Conservation (phyloP, 2,888 invertebrate genomes). For the Drosophila kuntzei region DNA sequence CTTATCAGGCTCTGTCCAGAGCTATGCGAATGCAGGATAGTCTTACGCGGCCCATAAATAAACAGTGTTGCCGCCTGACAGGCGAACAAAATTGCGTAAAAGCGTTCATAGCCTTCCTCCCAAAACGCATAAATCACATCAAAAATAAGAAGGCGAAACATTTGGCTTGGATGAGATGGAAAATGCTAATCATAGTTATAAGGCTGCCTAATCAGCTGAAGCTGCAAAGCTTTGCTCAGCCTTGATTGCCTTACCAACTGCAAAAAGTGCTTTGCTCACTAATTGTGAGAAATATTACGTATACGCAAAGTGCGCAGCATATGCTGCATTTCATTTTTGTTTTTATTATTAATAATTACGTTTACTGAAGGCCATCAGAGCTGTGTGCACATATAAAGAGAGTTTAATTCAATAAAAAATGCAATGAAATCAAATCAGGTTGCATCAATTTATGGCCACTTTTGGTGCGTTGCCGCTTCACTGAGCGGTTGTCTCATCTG, state of each 20-base stretch:
- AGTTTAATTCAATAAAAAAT: conserved; percentile 36
- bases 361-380: conserved; percentile 10
- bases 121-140: conserved; percentile 70
- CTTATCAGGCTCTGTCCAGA: conserved; percentile 59
- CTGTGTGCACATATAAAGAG: background rate
- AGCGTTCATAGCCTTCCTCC: conserved; percentile 14
- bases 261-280: conserved; percentile 26
- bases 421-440: conserved; percentile 40
- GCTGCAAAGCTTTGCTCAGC: conserved; percentile 1
- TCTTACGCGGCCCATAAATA: conserved; percentile 66
- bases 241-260: conserved; percentile 16
- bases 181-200: conserved; percentile 65
- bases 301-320: conserved; percentile 14
- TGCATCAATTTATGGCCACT: conserved; percentile 45
- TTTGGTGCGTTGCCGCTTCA: conserved; percentile 28
- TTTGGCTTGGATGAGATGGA: conserved; percentile 28
- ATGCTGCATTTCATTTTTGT: background rate
- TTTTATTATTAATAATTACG: conserved; percentile 27
- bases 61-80: conserved; percentile 68
- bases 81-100: conserved; percentile 64
- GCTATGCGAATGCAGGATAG: conserved; percentile 35
- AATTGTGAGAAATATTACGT: conserved; percentile 39
- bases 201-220: conserved; percentile 34
- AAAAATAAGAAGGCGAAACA: conserved; percentile 11
- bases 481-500: conserved; percentile 7